phyloP scores from a whole-genome alignment of 1,140 invertebrate genomes.

The Rhagoletis pomonella region DNA sequence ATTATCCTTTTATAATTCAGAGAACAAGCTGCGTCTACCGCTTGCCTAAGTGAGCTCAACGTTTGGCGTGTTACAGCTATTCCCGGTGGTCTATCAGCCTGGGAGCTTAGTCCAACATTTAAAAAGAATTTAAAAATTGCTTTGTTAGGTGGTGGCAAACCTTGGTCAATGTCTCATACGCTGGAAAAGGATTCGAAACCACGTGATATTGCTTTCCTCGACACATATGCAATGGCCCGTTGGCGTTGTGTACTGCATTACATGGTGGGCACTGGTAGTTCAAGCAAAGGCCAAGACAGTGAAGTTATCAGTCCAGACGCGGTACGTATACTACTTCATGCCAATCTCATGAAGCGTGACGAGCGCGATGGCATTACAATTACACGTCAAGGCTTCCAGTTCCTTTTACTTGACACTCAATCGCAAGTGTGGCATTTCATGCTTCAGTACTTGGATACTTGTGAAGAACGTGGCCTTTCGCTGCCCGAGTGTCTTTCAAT shows the following conservation, averaged over 20 bases:
- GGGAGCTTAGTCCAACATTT: conserved; percentile 90
- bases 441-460: conserved; percentile 94
- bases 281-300: conserved; percentile 75
- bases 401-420: conserved; percentile 92
- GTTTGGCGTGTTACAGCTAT: conserved; percentile 93
- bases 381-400: conserved; percentile 95
- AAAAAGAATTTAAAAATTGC: conserved; percentile 93
- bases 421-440: conserved; percentile 93
- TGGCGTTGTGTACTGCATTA: conserved; percentile 99
- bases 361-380: conserved; percentile 90
- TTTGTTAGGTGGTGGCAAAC: conserved; percentile 89
- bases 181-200: conserved; percentile 92
- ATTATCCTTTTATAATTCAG: conserved; percentile 73
- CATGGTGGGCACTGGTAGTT: conserved; percentile 90
- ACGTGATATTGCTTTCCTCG: conserved; percentile 90
- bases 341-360: conserved; percentile 92
- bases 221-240: conserved; percentile 93
- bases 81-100: conserved; percentile 91
- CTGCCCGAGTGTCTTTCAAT: conserved; percentile 95
- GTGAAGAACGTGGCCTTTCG: conserved; percentile 88
- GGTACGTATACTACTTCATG: conserved; percentile 91
- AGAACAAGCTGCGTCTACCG: conserved; percentile 84
- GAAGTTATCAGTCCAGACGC: conserved; percentile 96
- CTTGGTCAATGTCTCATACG: conserved; percentile 90
- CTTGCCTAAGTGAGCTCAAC: conserved; percentile 83